Conservation (phyloP, 2,797 vertebrate species). For the Cottoperca gobio region DNA sequence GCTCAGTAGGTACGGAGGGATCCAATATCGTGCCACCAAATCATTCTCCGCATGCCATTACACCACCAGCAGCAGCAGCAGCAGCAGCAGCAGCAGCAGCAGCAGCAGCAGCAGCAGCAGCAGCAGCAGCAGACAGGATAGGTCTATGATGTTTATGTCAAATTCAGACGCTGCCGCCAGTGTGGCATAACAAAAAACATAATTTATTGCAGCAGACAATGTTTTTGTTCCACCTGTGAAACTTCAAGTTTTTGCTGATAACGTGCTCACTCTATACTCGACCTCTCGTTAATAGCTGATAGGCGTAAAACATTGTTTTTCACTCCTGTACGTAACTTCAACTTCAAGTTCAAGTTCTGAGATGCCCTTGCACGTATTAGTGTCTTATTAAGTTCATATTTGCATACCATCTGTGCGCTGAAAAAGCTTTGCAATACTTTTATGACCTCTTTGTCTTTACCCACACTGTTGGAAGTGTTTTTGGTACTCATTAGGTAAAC, state of each 20-base stretch:
- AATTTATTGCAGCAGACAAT: constrained; percentile 1
- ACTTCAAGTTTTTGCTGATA: background rate
- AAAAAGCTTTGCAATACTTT: background rate
- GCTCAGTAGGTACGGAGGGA: constrained; percentile 28
- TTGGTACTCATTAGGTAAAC: background rate
- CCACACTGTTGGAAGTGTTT: background rate
- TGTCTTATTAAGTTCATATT: background rate
- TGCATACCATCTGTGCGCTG: background rate
- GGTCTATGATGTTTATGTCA: constrained; percentile 4
- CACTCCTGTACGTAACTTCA: background rate
- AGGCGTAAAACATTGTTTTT: background rate
- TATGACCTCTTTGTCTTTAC: background rate
- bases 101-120: background rate
- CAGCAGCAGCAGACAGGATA: constrained; percentile 1
- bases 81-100: constrained; percentile 3
- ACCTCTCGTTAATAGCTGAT: background rate
- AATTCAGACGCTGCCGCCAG: background rate
- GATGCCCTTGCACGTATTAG: background rate
- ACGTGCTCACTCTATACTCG: background rate
- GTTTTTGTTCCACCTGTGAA: background rate
- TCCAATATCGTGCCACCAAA: constrained; percentile 32
- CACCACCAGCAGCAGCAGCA: background rate
- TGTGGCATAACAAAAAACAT: background rate
- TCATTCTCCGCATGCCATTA: constrained; percentile 22
- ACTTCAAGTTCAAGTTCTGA: background rate